Evolutionary conservation across 1,140 invertebrate species (phyloP), one percentile per base, ranked within the genome.

Genomic region (Antheraea mylitta): DNA sequence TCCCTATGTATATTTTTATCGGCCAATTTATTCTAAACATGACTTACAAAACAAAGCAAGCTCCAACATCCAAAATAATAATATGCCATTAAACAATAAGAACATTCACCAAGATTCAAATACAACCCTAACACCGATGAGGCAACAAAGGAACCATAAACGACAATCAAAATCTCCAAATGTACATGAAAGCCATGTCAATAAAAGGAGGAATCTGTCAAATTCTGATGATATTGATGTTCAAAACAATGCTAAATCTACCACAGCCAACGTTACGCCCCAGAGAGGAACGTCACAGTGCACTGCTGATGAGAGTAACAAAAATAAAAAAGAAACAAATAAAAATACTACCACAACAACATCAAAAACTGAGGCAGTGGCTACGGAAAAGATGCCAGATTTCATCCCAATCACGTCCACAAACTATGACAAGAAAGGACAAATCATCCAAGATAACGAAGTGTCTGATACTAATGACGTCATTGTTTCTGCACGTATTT

Each of bases 381-480:
- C 10, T 18, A 11, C 42, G 0, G 79, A 85, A 45, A 80, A 79
- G 64, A 81, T 80, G 9, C 76, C 73, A 0, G 82, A 88, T 75
- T 85, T 81, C 65, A 85, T 87, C 58, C 70, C 80, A 13, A 70
- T 85, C 16, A 64, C 62, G 6, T 78, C 83, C 7, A 72, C 74
- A 9, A 90, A 88, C 71, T 85, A 76, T 67, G 87, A 91, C 73
- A 84, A 86, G 58, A 78, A 71, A 37, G 88, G 88, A 11, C 86
- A 87, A 37, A 82, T 90, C n/a, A 89, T 92, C 63, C 87, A 90
- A 71, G 86, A 90, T 38, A 90, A 89, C 70, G 86, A 91, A 78
- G 85, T 91, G 9, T 90, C 89, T 0, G 86, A 90, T 45, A 90
- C 88, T 0, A 91, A 85, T 64, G 83, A 87, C 22, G 84, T 83